Evolutionary conservation across 2,797 vertebrate genomes (phyloP).

Genomic region (Glyptemys insculpta): DNA sequence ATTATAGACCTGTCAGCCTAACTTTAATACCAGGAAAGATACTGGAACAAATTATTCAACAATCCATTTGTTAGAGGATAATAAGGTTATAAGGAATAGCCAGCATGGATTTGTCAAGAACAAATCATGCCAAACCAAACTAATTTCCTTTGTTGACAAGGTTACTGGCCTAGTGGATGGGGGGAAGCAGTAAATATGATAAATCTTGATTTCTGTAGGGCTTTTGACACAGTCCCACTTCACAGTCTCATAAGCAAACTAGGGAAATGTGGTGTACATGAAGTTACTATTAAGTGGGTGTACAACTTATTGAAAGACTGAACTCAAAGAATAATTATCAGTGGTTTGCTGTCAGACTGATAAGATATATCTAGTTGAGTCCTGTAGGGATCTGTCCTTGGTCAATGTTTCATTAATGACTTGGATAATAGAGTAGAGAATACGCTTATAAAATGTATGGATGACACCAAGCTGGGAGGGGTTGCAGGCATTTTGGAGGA

Average conservation of each 20-base stretch:
- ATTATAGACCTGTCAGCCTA: background rate
- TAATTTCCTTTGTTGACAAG: background rate
- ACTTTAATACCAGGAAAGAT: background rate
- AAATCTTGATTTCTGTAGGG: background rate
- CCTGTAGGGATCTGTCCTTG: background rate
- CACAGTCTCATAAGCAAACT: background rate
- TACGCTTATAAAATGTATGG: background rate
- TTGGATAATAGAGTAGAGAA: background rate
- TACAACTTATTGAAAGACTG: background rate
- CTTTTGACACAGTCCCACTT: background rate
- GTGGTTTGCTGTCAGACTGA: background rate
- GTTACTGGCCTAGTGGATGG: background rate
- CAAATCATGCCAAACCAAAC: background rate
- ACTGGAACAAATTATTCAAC: background rate
- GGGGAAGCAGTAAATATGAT: background rate
- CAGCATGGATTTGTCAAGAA: background rate
- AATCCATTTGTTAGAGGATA: background rate
- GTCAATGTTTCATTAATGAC: background rate
- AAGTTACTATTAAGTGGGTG: background rate
- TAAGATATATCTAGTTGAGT: background rate
- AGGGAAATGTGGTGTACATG: background rate
- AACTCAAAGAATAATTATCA: background rate
- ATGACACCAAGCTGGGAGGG: background rate
- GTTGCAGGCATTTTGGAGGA: background rate
- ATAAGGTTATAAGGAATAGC: background rate